A percentile compares a stretch with the other conserved stretches of the same genome.
phyloP scores from a whole-genome alignment of 2,888 invertebrate species.

The Euzophera pinguis region DNA sequence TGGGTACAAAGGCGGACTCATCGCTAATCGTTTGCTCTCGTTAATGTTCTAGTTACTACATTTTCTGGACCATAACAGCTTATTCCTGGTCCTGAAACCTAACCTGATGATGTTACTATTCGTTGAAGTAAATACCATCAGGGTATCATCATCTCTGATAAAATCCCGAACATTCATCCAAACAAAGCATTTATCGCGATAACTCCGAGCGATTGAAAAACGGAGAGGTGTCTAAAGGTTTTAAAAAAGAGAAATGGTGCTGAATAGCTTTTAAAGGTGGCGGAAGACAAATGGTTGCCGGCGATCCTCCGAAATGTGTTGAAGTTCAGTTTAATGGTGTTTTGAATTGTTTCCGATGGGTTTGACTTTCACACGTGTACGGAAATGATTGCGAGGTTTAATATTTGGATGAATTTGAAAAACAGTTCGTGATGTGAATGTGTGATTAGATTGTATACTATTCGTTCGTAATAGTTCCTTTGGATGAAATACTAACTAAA shows the following conservation, averaged over 20 bases:
- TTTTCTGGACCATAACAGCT: no score
- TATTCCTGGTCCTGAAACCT: no score
- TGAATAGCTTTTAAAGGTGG: slow-evolving; percentile 78
- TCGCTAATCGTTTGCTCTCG: no score
- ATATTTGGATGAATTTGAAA: neutral
- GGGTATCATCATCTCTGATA: slow-evolving; percentile 37
- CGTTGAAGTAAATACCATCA: neutral
- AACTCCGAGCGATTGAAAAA: slow-evolving; percentile 76
- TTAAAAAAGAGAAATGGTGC: slow-evolving; percentile 76
- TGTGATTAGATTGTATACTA: no score
- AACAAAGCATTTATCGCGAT: slow-evolving; percentile 74
- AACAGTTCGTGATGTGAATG: no score
- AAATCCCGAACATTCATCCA: slow-evolving; percentile 34
- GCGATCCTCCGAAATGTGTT: neutral
- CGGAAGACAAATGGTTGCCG: slow-evolving; percentile 62
- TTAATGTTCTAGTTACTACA: no score
- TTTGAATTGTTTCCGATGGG: slow-evolving; percentile 1
- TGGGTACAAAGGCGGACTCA: no score
- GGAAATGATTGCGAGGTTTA: neutral
- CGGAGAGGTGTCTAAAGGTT: slow-evolving; percentile 77
- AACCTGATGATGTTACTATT: no score
- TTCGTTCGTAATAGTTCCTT: no score
- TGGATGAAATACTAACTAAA: no score
- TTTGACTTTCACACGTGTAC: neutral
- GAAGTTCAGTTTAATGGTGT: slow-evolving; percentile 1